Conservation (phyloP, 2,797 vertebrate genomes). For the Cryptoprocta ferox region DNA sequence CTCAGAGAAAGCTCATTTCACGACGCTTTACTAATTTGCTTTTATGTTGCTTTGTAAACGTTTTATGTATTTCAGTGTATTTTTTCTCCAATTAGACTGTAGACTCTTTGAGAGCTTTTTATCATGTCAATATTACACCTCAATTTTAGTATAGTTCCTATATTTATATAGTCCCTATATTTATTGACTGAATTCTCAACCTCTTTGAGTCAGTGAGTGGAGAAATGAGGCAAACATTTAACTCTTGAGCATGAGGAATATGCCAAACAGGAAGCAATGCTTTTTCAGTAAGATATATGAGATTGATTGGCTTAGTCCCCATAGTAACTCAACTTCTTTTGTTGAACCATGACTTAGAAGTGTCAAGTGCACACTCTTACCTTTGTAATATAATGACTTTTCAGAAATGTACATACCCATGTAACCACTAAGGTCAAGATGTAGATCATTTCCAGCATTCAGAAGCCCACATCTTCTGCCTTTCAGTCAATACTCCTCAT, state of each 20-base stretch:
- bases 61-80: neutral
- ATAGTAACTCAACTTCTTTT: neutral
- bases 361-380: neutral
- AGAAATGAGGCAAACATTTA: neutral
- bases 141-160: constrained; percentile 33
- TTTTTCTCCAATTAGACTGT: neutral
- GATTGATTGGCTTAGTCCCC: neutral
- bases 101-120: constrained; percentile 37
- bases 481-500: neutral
- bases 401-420: neutral
- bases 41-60: neutral
- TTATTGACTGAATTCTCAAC: constrained; percentile 44
- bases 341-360: neutral
- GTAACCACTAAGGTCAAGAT: neutral
- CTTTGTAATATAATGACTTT: neutral
- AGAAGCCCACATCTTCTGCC: neutral
- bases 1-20: neutral
- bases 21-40: neutral
- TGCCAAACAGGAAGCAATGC: neutral
- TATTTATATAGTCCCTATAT: constrained; percentile 45
- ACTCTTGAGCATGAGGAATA: neutral
- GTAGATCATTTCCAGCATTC: neutral
- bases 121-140: neutral
- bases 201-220: neutral
- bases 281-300: constrained; percentile 29